These are phyloP conservation scores for Lymantria monacha DNA, from an alignment of 2,888 invertebrate species.

Conservation along the genomic window DNA sequence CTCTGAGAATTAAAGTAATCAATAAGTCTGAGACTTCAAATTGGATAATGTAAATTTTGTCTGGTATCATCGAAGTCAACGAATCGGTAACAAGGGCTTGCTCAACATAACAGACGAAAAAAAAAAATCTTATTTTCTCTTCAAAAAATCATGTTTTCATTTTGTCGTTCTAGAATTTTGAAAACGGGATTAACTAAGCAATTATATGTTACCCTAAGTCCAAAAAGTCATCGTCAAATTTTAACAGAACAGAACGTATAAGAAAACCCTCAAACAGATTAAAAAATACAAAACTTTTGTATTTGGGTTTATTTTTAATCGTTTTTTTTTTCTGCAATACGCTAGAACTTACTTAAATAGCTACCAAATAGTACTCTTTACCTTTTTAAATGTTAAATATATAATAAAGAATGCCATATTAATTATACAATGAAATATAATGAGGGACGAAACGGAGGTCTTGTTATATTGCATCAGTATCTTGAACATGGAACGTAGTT, in stretches of 20 bases:
- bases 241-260: conserved; percentile 12
- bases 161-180: too few species aligned
- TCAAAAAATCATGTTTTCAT: too few species aligned
- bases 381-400: conserved; percentile 59
- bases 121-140: too few species aligned
- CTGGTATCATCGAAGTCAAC: too few species aligned
- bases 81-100: too few species aligned
- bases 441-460: conserved; percentile 22
- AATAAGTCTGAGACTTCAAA: too few species aligned
- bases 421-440: conserved; percentile 56
- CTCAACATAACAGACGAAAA: too few species aligned
- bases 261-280: conserved; percentile 29
- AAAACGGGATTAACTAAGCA: not conserved
- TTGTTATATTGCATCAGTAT: conserved; percentile 22
- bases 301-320: conserved; percentile 27
- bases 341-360: conserved; percentile 69
- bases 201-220: conserved; percentile 1
- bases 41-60: too few species aligned
- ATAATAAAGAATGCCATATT: conserved; percentile 67
- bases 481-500: conserved; percentile 16
- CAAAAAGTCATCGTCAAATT: conserved; percentile 14
- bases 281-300: conserved; percentile 38
- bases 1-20: too few species aligned
- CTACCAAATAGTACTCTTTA: conserved; percentile 68
- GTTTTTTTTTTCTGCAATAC: conserved; percentile 45